phyloP scores from a whole-genome alignment of 2,113 vertebrate species.

The Mohoua ochrocephala region DNA sequence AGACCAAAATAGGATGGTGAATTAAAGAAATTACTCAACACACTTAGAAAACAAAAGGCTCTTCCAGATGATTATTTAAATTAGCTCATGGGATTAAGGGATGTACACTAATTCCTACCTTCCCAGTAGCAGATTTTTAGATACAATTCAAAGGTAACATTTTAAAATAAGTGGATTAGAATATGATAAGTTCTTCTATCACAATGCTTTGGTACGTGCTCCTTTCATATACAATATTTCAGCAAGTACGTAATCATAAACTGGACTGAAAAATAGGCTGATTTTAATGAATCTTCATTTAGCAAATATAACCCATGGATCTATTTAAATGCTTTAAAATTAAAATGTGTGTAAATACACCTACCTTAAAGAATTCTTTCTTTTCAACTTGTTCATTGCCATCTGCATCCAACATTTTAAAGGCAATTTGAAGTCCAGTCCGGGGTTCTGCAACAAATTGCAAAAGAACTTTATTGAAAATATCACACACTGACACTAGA shows the following conservation, averaged over 20 bases:
- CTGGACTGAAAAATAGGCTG: neutral
- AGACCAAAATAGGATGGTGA: neutral
- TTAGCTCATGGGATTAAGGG: neutral
- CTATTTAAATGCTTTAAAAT: neutral
- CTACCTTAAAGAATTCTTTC: slow-evolving; percentile 94
- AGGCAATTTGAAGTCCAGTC: slow-evolving; percentile 93
- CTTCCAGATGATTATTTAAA: neutral
- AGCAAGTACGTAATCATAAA: neutral
- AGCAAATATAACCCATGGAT: neutral
- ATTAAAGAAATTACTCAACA: neutral
- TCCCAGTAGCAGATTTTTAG: neutral
- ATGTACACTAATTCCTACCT: neutral
- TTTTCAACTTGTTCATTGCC: slow-evolving; percentile 94
- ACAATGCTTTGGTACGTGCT: neutral
- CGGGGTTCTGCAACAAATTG: slow-evolving; percentile 82
- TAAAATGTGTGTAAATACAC: neutral
- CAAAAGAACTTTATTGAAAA: neutral
- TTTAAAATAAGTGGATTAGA: neutral
- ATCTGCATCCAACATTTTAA: slow-evolving; percentile 96
- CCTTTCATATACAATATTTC: neutral
- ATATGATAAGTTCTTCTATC: neutral
- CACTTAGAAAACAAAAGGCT: neutral
- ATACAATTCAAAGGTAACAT: neutral
- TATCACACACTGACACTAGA: neutral
- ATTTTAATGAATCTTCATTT: neutral